Conservation (phyloP, 2,797 vertebrate species). For the Xiphophorus birchmanni region DNA sequence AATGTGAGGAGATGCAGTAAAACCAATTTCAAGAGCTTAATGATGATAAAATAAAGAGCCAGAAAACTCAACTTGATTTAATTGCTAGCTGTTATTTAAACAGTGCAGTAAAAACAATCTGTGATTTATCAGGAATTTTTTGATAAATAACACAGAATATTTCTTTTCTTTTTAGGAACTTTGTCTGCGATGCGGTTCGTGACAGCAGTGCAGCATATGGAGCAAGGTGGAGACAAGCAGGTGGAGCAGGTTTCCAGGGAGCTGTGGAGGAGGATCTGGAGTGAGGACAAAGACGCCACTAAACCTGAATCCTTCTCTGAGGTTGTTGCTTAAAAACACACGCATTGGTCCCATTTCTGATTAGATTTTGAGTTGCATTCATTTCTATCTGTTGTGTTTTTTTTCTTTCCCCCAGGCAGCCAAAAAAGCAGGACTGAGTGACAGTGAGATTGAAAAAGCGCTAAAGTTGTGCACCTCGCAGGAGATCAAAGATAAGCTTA, state of each 20-base stretch:
- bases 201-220: slow-evolving; percentile 79
- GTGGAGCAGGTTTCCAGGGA: slow-evolving; percentile 90
- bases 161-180: slow-evolving; percentile 70
- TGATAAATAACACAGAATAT: background rate
- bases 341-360: background rate
- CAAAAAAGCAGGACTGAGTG: slow-evolving; percentile 83
- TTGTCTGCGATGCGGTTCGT: slow-evolving; percentile 91
- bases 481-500: slow-evolving; percentile 87
- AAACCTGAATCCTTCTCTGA: slow-evolving; percentile 76
- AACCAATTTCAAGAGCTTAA: background rate
- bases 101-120: background rate
- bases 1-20: background rate
- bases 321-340: slow-evolving; percentile 46
- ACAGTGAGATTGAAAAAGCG: slow-evolving; percentile 71
- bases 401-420: slow-evolving; percentile 79
- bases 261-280: slow-evolving; percentile 91
- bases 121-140: background rate
- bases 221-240: slow-evolving; percentile 59
- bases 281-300: slow-evolving; percentile 86
- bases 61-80: background rate
- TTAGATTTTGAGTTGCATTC: background rate
- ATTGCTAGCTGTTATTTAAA: background rate
- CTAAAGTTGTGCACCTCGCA: slow-evolving; percentile 75
- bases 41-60: background rate
- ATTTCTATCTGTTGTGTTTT: background rate